Percentiles rank a stretch among this genome's conserved stretches.
These are phyloP conservation scores for Spea multiplicata DNA, from an alignment of 2,113 vertebrate species.

Conservation along the genomic window DNA sequence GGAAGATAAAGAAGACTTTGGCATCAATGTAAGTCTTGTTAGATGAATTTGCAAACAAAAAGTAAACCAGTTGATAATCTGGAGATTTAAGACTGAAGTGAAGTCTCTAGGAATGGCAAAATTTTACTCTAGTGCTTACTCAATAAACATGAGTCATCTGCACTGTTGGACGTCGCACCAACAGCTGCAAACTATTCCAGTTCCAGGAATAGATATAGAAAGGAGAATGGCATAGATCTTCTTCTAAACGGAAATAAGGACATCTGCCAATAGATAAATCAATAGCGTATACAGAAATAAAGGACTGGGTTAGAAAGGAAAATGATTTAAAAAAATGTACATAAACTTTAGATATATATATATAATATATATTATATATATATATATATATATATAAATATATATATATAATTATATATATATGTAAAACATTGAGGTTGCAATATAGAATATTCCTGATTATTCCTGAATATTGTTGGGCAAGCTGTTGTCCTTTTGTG, in stretches of 20 bases:
- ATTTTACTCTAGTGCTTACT: background rate
- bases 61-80: background rate
- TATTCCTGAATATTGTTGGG: no score
- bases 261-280: slow-evolving; percentile 13
- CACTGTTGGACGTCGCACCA: background rate
- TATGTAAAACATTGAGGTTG: no score
- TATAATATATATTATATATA: no score
- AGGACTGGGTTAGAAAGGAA: slow-evolving; percentile 1
- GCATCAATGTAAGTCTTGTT: no score
- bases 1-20: no score
- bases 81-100: background rate
- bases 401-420: background rate
- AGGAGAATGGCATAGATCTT: background rate
- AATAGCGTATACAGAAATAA: slow-evolving; percentile 19
- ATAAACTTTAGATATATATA: no score
- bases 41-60: no score
- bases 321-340: background rate
- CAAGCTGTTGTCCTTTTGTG: no score
- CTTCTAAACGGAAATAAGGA: background rate
- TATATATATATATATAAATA: background rate
- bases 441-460: no score
- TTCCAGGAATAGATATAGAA: slow-evolving; percentile 4
- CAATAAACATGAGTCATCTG: background rate
- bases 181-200: slow-evolving; percentile 7
- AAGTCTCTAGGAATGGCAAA: background rate